Base-by-base conservation (phyloP, 2,888 invertebrate species). In the Spatulosminthurus flaviceps region DNA sequence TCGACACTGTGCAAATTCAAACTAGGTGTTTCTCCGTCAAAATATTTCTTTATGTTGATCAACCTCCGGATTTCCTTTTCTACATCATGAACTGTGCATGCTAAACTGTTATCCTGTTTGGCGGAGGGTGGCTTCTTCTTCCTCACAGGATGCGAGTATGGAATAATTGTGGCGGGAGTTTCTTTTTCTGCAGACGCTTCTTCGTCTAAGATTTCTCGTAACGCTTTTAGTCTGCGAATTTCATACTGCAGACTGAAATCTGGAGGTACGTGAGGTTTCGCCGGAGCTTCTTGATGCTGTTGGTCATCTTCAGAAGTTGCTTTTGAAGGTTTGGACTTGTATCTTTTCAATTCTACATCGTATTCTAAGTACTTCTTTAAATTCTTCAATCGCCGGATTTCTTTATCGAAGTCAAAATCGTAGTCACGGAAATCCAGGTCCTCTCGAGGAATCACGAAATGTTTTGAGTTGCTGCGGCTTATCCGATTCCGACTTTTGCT, bases 331-430 rank as follows among this genome's bases (percentile, higher is more conserved):
- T 34, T 34, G 4, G 34, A 7, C 34, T 71, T 41, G n/a, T 71
- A 24, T 42, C 11, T 22, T 22, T 41, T 71, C 1, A 22, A 21
- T 21, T 34, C 41, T 9, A 24, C 29, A 21, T 60, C 51, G n/a
- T 61, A 60, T 21, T 73, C 22, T 1, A 73, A n/a, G n/a, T 60
- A 61, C 29, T 61, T 60, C 60, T 77, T 77, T n/a, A 77, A 28
- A 28, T 42, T 41, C 13, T 26, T 42, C 21, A 77, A 16, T 22
- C 77, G 42, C n/a, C 26, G 13, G 26, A 77, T 77, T 21, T 77
- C 77, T 22, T 67, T 29, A 1, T 77, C 77, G 21, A 77, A 77
- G 21, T 77, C 77, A 69, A 69, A 77, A 29, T 77, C 77, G 28
- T 67, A 69, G 28, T 77, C 77, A 43, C 43, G 43, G 16, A 77